Percentiles rank a stretch among this genome's conserved stretches.
These are phyloP conservation scores for Remorina albescens DNA, from an alignment of 2,797 vertebrate genomes.

Conservation along the genomic window DNA sequence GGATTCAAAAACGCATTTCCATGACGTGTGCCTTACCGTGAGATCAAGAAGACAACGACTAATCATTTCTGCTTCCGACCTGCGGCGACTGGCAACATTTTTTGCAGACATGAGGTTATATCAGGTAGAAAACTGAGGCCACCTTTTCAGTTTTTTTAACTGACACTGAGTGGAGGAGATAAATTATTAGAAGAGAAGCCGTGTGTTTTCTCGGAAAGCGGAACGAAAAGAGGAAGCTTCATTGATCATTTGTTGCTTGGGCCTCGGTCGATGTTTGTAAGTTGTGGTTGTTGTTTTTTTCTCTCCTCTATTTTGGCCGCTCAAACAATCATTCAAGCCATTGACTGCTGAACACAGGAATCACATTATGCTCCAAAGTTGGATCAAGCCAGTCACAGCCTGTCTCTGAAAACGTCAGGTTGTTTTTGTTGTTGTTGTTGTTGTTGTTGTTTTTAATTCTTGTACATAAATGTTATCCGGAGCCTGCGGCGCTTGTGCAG, in stretches of 20 bases:
- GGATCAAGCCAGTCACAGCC: conserved; percentile 69
- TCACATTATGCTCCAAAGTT: conserved; percentile 80
- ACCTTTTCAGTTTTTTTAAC: conserved; percentile 69
- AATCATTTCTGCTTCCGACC: conserved; percentile 29
- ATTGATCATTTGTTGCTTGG: conserved; percentile 69
- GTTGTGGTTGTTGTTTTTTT: conserved; percentile 7
- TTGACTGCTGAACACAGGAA: conserved; percentile 46
- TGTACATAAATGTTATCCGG: conserved; percentile 16
- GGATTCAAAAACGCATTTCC: conserved; percentile 59
- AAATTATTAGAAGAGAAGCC: conserved; percentile 64
- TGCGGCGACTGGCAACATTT: conserved; percentile 11
- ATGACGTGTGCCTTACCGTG: conserved; percentile 49
- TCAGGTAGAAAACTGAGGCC: conserved; percentile 60
- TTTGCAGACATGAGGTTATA: conserved; percentile 67
- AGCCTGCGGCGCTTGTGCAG: conserved; percentile 53
- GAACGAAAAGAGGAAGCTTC: conserved; percentile 85
- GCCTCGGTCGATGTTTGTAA: conserved; percentile 40
- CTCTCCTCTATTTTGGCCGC: conserved; percentile 19
- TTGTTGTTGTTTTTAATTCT: conserved; percentile 16
- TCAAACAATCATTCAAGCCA: conserved; percentile 18
- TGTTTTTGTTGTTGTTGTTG: conserved; percentile 36
- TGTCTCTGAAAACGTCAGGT: conserved; percentile 77
- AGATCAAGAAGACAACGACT: conserved; percentile 38
- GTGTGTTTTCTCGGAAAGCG: conserved; percentile 79
- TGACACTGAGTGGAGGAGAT: conserved; percentile 73